These are phyloP conservation scores for Syngnathus typhle DNA, from an alignment of 2,113 vertebrate species.

Conservation along the genomic window DNA sequence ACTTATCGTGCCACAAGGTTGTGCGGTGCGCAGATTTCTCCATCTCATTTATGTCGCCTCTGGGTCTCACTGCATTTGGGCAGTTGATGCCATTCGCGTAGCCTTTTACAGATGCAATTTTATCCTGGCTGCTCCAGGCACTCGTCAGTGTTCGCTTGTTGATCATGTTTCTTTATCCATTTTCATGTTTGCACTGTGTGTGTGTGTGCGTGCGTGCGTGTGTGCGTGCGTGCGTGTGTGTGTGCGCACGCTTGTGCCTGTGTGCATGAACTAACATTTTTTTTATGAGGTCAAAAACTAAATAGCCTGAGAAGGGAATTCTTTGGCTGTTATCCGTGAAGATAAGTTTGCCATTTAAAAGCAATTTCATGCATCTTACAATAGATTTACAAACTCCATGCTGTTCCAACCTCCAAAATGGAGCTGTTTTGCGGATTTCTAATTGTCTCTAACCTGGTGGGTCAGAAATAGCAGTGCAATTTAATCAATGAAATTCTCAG, in stretches of 20 bases:
- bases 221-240: neutral
- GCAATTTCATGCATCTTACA: constrained; percentile 38
- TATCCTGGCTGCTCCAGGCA: constrained; percentile 34
- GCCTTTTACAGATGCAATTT: constrained; percentile 50
- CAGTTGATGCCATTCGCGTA: constrained; percentile 34
- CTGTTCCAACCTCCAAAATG: constrained; percentile 22
- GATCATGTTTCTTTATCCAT: constrained; percentile 44
- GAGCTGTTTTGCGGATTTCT: constrained; percentile 25
- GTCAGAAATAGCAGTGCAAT: constrained; percentile 21
- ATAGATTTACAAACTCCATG: constrained; percentile 40
- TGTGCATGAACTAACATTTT: constrained; percentile 16
- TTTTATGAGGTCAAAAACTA: constrained; percentile 43
- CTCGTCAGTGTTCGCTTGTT: constrained; percentile 39
- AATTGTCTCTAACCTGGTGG: constrained; percentile 18
- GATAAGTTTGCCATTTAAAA: constrained; percentile 42
- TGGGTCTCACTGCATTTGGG: constrained; percentile 40
- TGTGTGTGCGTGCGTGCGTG: neutral
- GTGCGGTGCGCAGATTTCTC: constrained; percentile 35
- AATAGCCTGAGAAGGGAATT: constrained; percentile 19
- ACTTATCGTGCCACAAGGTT: constrained; percentile 19
- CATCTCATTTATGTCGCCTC: constrained; percentile 48
- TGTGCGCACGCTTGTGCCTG: neutral
- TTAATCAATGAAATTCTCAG: constrained; percentile 16
- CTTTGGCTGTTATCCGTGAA: constrained; percentile 14
- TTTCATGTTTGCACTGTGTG: constrained; percentile 30